Evolutionary conservation across 2,797 vertebrate species (phyloP).

Genomic region (Pogoniulus pusillus): DNA sequence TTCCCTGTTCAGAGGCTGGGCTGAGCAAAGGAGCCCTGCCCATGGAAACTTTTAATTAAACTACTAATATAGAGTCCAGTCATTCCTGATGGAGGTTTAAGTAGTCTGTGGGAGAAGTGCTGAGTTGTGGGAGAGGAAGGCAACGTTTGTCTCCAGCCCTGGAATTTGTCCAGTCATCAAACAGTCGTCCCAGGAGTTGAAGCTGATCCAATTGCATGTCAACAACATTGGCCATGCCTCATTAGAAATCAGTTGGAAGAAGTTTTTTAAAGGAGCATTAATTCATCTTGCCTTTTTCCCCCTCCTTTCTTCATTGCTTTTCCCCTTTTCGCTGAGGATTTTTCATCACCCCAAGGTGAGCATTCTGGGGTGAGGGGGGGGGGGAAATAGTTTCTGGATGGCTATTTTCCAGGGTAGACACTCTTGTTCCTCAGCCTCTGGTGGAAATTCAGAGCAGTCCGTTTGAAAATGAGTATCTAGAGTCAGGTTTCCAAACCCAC

Average conservation of each 20-base stretch:
- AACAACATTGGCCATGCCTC: constrained; percentile 47
- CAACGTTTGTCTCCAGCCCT: constrained; percentile 16
- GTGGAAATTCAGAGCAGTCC: not conserved
- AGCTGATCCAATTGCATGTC: constrained; percentile 33
- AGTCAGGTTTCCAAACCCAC: not conserved
- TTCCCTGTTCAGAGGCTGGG: not conserved
- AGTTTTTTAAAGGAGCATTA: constrained; percentile 15
- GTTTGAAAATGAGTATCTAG: not conserved
- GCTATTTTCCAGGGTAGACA: constrained; percentile 5
- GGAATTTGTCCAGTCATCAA: constrained; percentile 47
- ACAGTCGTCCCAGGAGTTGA: constrained; percentile 14
- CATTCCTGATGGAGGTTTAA: constrained; percentile 16
- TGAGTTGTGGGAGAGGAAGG: constrained; percentile 33
- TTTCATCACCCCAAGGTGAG: not conserved
- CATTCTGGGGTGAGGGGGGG: not conserved
- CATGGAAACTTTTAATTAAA: constrained; percentile 71
- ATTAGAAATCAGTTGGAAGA: constrained; percentile 54
- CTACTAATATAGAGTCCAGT: constrained; percentile 3
- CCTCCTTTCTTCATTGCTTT: not conserved
- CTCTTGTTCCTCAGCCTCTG: not conserved
- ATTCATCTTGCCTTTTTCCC: not conserved
- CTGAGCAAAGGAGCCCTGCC: not conserved
- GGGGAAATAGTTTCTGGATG: constrained; percentile 33
- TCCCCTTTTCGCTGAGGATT: not conserved
- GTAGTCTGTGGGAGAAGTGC: constrained; percentile 36